phyloP scores from a whole-genome alignment of 2,797 vertebrate genomes.

The Pteropus rufus region DNA sequence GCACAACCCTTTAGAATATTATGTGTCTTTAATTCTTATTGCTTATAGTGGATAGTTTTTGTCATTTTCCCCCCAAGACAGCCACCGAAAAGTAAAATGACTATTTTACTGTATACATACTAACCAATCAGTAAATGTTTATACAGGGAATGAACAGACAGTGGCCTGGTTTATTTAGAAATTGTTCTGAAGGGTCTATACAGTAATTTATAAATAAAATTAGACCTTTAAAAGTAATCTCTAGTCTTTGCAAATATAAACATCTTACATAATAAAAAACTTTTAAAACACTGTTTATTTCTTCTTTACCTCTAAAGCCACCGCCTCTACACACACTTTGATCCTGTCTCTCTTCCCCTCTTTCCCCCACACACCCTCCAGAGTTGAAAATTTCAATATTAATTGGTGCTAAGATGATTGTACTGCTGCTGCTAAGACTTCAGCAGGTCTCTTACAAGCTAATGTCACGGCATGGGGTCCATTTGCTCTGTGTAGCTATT shows the following conservation, averaged over 20 bases:
- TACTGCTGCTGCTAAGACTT: slow-evolving; percentile 48
- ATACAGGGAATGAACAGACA: background rate
- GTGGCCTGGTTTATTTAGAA: background rate
- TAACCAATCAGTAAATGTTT: background rate
- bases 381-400: slow-evolving; percentile 16
- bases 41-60: background rate
- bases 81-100: background rate
- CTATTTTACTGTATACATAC: background rate
- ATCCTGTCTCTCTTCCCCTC: background rate
- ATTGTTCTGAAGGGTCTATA: background rate
- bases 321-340: background rate
- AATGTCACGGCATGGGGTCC: slow-evolving; percentile 56
- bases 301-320: slow-evolving; percentile 7
- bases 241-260: slow-evolving; percentile 17
- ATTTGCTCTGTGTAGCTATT: slow-evolving; percentile 58
- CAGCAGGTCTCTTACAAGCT: slow-evolving; percentile 48
- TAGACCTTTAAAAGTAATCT: background rate
- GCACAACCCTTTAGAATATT: background rate
- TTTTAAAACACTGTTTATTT: background rate
- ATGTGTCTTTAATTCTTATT: background rate
- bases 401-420: slow-evolving; percentile 43
- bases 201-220: slow-evolving; percentile 13
- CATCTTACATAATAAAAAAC: background rate
- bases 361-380: background rate
- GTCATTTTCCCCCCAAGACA: background rate